A percentile compares a stretch with the other conserved stretches of the same genome.
These are phyloP conservation scores for Watsonalla binaria DNA, from an alignment of 2,888 invertebrate species.

Conservation along the genomic window DNA sequence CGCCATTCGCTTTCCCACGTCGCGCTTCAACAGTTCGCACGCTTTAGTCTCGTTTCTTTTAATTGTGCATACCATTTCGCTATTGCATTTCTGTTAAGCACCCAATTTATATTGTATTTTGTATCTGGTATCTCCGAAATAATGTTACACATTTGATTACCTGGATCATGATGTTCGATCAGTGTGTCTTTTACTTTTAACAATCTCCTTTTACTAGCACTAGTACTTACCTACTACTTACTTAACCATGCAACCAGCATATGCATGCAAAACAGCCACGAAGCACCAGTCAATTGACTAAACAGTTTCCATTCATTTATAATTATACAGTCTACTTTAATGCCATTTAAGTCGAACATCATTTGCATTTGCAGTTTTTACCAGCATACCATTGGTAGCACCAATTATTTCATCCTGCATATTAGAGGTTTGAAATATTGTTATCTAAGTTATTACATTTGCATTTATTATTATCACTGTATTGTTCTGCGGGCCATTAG, in stretches of 20 bases:
- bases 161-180: too few species aligned
- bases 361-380: conserved; percentile 5
- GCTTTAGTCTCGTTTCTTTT: conserved; percentile 62
- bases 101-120: conserved; percentile 29
- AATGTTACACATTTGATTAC: too few species aligned
- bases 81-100: conserved; percentile 42
- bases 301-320: too few species aligned
- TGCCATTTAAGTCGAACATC: neutral
- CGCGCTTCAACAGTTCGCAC: conserved; percentile 56
- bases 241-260: too few species aligned
- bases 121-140: conserved; percentile 7
- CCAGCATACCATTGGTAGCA: conserved; percentile 1
- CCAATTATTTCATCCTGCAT: conserved; percentile 9
- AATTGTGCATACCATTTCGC: conserved; percentile 52
- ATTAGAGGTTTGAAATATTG: conserved; percentile 16
- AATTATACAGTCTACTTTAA: too few species aligned
- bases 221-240: too few species aligned
- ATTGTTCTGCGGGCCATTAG: conserved; percentile 51
- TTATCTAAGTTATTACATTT: conserved; percentile 41
- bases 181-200: too few species aligned
- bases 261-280: too few species aligned
- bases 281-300: too few species aligned
- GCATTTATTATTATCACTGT: conserved; percentile 43
- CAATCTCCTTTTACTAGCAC: too few species aligned
- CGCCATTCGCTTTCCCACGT: conserved; percentile 77